Conservation (phyloP, 2,113 vertebrate species). For the Otis tarda region DNA sequence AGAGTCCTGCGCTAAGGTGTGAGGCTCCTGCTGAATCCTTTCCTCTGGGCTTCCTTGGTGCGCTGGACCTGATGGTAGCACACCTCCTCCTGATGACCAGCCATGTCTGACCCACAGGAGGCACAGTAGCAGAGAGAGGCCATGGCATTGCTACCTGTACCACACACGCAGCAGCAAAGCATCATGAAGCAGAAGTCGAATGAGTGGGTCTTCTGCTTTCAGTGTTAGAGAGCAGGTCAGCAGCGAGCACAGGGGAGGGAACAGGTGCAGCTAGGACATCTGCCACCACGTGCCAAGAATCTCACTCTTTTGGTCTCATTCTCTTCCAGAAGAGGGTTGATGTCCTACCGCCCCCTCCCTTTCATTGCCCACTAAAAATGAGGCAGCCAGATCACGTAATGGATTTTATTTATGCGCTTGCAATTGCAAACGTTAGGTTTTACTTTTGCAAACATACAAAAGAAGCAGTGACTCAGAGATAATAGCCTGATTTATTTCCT, state of each 20-base stretch:
- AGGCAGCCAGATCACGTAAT: background rate
- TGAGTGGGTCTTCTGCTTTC: background rate
- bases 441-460: background rate
- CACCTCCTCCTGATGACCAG: background rate
- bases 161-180: background rate
- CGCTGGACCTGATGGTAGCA: fast-evolving
- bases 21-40: background rate
- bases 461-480: background rate
- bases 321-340: background rate
- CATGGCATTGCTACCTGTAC: fast-evolving
- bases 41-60: background rate
- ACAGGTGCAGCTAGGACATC: background rate
- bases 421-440: background rate
- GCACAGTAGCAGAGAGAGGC: background rate
- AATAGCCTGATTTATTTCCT: background rate
- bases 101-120: background rate
- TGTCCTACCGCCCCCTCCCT: background rate
- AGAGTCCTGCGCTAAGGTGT: background rate
- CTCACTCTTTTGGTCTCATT: background rate
- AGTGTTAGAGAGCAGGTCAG: background rate
- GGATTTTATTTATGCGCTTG: background rate
- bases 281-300: background rate
- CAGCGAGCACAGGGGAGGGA: background rate
- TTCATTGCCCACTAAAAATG: background rate
- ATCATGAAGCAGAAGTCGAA: background rate